Evolutionary conservation across 2,888 invertebrate genomes (phyloP).

Genomic region (Agrotis exclamationis): DNA sequence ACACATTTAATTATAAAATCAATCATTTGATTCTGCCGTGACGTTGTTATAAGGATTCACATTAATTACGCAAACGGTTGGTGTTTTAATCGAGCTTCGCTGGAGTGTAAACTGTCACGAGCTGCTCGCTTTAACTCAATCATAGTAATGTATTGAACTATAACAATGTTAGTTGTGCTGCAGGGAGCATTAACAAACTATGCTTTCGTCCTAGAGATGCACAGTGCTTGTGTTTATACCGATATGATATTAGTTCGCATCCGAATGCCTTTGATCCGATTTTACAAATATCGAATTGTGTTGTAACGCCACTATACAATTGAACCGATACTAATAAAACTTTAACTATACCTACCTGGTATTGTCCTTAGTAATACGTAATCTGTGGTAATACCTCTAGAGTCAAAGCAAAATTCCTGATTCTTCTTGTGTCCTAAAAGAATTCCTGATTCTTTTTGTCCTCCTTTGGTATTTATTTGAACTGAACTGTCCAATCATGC

Average conservation of each 20-base stretch:
- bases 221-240: not conserved
- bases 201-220: slow-evolving; percentile 9
- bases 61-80: slow-evolving; percentile 61
- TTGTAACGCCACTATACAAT: not conserved
- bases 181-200: slow-evolving; percentile 36
- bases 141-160: slow-evolving; percentile 54
- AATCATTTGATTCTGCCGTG: slow-evolving; percentile 50
- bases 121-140: slow-evolving; percentile 52
- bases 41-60: slow-evolving; percentile 64
- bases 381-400: too few species aligned
- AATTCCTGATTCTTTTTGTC: too few species aligned
- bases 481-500: not conserved
- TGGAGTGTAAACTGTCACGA: slow-evolving; percentile 46
- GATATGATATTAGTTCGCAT: not conserved
- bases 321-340: too few species aligned
- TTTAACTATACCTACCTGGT: too few species aligned
- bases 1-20: slow-evolving; percentile 63
- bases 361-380: too few species aligned
- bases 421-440: too few species aligned
- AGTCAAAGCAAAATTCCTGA: too few species aligned
- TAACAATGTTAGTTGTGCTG: slow-evolving; percentile 46
- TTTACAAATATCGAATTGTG: not conserved
- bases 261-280: not conserved
- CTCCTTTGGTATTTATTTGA: not conserved
- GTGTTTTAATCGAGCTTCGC: slow-evolving; percentile 54